Conservation (phyloP, 2,888 invertebrate genomes). For the Leucoma salicis region DNA sequence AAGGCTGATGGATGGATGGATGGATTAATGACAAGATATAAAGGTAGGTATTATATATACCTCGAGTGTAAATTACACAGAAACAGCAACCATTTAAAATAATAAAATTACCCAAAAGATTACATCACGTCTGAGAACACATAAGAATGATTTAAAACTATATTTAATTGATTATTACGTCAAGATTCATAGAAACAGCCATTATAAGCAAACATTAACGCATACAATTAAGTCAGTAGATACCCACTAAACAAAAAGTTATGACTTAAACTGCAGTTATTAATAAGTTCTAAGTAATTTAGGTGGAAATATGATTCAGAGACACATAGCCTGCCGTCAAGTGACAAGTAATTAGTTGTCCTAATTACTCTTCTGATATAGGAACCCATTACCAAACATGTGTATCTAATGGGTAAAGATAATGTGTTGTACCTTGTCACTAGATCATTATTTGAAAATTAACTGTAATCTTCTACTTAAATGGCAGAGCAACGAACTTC, state of each 20-base stretch:
- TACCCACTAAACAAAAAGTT: neutral
- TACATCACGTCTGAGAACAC: neutral
- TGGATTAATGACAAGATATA: too few species aligned
- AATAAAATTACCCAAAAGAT: too few species aligned
- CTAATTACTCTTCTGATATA: neutral
- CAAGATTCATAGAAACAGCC: neutral
- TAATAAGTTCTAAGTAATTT: neutral
- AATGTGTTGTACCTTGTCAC: slow-evolving; percentile 43
- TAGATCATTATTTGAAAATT: slow-evolving; percentile 72
- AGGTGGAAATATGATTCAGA: slow-evolving; percentile 8
- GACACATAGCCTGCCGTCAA: slow-evolving; percentile 1
- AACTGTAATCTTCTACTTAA: slow-evolving; percentile 67
- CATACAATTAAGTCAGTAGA: neutral
- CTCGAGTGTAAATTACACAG: too few species aligned
- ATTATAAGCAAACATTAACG: neutral
- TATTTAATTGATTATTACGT: neutral
- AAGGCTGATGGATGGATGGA: too few species aligned
- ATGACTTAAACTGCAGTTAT: slow-evolving; percentile 8
- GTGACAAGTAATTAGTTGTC: slow-evolving; percentile 10
- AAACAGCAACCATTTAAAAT: too few species aligned
- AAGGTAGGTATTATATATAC: too few species aligned
- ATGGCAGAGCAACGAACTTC: slow-evolving; percentile 66
- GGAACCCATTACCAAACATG: neutral
- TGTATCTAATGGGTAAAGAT: neutral
- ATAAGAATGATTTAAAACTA: neutral